Evolutionary conservation across 1,140 invertebrate genomes (phyloP).

Genomic region (Camponotus pennsylvanicus): DNA sequence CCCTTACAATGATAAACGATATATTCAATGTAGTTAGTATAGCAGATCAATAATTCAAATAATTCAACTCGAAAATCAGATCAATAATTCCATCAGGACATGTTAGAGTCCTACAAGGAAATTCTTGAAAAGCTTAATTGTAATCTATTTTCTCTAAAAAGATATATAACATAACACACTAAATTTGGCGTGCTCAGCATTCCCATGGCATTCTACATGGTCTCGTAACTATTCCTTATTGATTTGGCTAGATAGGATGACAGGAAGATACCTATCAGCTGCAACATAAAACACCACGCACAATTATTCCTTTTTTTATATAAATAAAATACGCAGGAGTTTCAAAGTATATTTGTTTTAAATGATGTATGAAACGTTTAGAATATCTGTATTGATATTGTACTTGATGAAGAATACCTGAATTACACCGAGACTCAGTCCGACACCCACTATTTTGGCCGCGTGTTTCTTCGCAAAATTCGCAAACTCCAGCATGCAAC

Average conservation of each 20-base stretch:
- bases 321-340: constrained; percentile 3
- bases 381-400: background rate
- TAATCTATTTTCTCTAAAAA: background rate
- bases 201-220: constrained; percentile 83
- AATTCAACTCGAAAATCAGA: background rate
- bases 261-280: constrained; percentile 89
- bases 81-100: background rate
- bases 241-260: constrained; percentile 89
- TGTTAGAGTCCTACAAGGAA: background rate
- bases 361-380: background rate
- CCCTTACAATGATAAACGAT: constrained; percentile 9
- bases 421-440: constrained; percentile 91
- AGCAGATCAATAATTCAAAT: background rate
- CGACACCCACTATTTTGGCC: constrained; percentile 90
- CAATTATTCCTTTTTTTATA: constrained; percentile 39
- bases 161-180: background rate
- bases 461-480: constrained; percentile 89
- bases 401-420: constrained; percentile 87
- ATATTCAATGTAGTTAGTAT: background rate
- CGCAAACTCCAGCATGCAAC: constrained; percentile 88
- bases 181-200: background rate
- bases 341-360: background rate
- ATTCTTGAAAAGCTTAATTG: background rate
- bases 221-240: constrained; percentile 88
- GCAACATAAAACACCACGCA: constrained; percentile 66